Conservation (phyloP, 2,113 vertebrate species). For the Nothocercus nigrocapillus region DNA sequence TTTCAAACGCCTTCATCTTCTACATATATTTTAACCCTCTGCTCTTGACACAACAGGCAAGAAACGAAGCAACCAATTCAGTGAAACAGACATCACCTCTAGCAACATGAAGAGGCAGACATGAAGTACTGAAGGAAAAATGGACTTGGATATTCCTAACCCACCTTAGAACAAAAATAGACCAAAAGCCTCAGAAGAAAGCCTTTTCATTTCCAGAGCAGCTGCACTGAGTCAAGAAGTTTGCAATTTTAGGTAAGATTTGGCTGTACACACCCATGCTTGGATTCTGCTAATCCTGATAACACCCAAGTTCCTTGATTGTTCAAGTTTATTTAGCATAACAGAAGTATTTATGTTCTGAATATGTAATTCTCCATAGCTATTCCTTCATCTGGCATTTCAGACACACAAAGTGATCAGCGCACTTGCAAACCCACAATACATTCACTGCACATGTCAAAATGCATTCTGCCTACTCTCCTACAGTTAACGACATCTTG, state of each 20-base stretch:
- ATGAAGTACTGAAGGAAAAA: not conserved
- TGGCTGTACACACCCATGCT: rapidly evolving
- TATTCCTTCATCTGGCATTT: not conserved
- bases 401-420: not conserved
- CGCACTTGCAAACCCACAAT: not conserved
- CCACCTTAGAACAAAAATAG: not conserved
- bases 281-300: not conserved
- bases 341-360: not conserved
- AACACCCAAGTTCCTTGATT: not conserved
- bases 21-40: not conserved
- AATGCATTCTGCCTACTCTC: rapidly evolving
- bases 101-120: not conserved
- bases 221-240: not conserved
- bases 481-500: not conserved
- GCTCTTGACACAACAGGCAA: not conserved
- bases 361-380: not conserved
- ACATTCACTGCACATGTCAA: rapidly evolving
- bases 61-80: not conserved
- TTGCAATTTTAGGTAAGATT: not conserved
- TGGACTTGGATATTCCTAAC: not conserved
- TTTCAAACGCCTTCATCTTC: not conserved
- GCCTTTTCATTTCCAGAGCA: not conserved
- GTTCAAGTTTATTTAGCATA: not conserved
- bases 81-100: not conserved
- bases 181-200: not conserved